Evolutionary conservation across 2,888 invertebrate species (phyloP).

Genomic region (Clepsis dumicolana): DNA sequence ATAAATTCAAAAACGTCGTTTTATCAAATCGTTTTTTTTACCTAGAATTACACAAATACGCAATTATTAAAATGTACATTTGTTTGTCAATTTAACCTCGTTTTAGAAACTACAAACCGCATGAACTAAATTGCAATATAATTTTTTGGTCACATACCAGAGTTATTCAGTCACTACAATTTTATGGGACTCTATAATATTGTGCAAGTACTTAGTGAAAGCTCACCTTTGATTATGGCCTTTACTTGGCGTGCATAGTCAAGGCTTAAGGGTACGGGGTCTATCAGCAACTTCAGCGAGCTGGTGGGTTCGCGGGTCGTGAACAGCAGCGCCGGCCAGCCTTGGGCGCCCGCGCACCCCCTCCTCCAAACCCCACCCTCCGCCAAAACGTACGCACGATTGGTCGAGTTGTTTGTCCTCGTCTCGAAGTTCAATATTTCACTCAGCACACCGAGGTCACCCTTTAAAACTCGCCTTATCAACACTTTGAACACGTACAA

Average conservation of each 20-base stretch:
- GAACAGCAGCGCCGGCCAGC: constrained; percentile 75
- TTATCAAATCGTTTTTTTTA: background rate
- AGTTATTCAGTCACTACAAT: background rate
- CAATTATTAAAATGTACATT: background rate
- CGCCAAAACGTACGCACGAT: constrained; percentile 73
- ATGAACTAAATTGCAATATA: no score
- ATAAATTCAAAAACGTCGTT: no score
- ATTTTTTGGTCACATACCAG: no score
- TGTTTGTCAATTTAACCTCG: background rate
- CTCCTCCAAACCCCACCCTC: constrained; percentile 65
- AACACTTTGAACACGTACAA: constrained; percentile 78
- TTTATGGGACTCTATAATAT: background rate
- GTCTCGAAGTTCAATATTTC: constrained; percentile 79
- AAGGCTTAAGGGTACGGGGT: constrained; percentile 77
- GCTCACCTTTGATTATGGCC: constrained; percentile 78
- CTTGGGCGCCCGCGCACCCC: constrained; percentile 60
- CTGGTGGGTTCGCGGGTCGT: constrained; percentile 63
- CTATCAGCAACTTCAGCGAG: constrained; percentile 71
- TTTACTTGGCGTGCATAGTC: constrained; percentile 77
- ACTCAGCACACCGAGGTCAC: constrained; percentile 76
- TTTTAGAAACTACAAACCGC: background rate
- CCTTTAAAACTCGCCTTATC: constrained; percentile 78
- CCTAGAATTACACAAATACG: background rate
- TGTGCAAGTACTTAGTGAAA: background rate
- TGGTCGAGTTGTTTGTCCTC: constrained; percentile 74